These are phyloP conservation scores for Coreoperca whiteheadi DNA, from an alignment of 2,113 vertebrate species.

Conservation along the genomic window DNA sequence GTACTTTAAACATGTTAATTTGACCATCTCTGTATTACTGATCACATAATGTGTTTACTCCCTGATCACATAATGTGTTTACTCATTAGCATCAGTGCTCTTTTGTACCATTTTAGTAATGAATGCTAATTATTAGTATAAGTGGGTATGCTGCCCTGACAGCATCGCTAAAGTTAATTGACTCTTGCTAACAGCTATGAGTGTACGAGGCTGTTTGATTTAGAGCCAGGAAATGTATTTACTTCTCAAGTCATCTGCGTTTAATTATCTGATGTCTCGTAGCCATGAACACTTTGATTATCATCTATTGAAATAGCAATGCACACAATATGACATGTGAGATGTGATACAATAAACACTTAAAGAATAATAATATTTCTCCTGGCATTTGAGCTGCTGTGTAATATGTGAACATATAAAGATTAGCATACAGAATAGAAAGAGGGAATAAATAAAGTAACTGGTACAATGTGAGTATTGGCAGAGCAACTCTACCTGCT, in stretches of 20 bases:
- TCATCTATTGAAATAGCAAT: background rate
- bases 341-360: background rate
- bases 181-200: background rate
- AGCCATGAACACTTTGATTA: background rate
- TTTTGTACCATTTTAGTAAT: constrained; percentile 14
- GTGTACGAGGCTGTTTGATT: background rate
- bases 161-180: background rate
- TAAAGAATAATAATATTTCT: background rate
- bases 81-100: constrained; percentile 5
- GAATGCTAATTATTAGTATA: background rate
- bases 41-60: background rate
- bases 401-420: background rate
- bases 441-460: constrained; percentile 53
- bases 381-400: background rate
- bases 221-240: constrained; percentile 1
- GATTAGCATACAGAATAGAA: constrained; percentile 30
- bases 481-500: constrained; percentile 59
- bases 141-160: background rate
- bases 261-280: background rate
- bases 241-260: background rate
- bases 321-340: background rate
- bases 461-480: constrained; percentile 42
- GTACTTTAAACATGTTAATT: background rate
- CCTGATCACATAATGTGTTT: too few relatives aligned
- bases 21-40: background rate